Conservation (phyloP, 2,797 vertebrate genomes). For the Threskiornis aethiopicus region DNA sequence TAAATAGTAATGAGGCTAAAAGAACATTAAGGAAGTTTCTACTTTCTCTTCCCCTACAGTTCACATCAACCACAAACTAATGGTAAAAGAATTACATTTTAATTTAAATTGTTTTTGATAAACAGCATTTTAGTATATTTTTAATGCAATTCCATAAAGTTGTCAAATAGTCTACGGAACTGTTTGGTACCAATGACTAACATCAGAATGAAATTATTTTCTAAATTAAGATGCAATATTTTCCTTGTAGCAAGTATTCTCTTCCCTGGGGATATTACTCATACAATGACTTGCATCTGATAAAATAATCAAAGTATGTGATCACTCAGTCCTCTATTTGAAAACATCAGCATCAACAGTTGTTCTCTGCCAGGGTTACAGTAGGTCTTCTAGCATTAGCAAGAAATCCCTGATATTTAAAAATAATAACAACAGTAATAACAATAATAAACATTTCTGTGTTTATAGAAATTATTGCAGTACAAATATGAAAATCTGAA, state of each 20-base stretch:
- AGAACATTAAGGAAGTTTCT: not conserved
- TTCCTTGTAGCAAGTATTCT: not conserved
- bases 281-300: not conserved
- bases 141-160: not conserved
- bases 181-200: not conserved
- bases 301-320: not conserved
- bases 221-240: not conserved
- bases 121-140: not conserved
- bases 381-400: not conserved
- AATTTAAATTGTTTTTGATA: not conserved
- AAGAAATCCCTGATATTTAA: not conserved
- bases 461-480: not conserved
- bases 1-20: not conserved
- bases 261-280: not conserved
- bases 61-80: not conserved
- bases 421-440: not conserved
- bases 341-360: not conserved
- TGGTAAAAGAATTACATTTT: not conserved
- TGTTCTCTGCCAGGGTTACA: not conserved
- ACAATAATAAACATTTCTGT: not conserved
- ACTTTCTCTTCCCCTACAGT: not conserved
- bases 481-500: not conserved
- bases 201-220: not conserved
- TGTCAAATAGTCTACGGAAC: not conserved
- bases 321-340: not conserved